phyloP scores from a whole-genome alignment of 1,140 invertebrate genomes.

The Drosophila nebulosa region DNA sequence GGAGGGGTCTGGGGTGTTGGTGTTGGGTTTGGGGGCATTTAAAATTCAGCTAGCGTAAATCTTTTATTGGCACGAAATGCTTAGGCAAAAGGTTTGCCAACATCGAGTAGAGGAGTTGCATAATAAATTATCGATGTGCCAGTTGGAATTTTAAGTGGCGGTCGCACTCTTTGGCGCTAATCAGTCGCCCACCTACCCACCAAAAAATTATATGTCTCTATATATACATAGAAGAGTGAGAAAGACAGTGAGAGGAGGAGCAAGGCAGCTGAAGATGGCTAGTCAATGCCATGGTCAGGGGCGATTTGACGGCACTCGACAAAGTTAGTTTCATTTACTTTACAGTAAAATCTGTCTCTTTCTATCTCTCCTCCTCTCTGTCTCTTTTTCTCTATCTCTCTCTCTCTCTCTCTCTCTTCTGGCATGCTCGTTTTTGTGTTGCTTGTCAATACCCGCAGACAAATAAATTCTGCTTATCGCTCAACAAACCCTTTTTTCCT shows the following conservation, averaged over 20 bases:
- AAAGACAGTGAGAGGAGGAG: too few species aligned
- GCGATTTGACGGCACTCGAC: neutral
- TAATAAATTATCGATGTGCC: constrained; percentile 75
- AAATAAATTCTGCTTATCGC: constrained; percentile 76
- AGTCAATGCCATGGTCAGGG: constrained; percentile 13
- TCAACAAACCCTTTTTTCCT: constrained; percentile 61
- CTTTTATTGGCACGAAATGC: constrained; percentile 75
- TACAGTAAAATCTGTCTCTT: neutral
- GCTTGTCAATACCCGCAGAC: constrained; percentile 76
- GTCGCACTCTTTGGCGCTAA: constrained; percentile 41
- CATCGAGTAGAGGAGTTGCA: constrained; percentile 58
- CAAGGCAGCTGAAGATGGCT: too few species aligned
- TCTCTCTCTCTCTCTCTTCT: too few species aligned
- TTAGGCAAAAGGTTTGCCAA: constrained; percentile 61
- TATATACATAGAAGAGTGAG: too few species aligned
- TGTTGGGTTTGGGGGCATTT: too few species aligned
- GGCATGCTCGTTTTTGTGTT: constrained; percentile 30
- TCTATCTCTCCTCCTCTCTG: too few species aligned
- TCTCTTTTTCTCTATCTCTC: too few species aligned
- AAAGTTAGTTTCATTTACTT: constrained; percentile 7
- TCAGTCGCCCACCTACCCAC: constrained; percentile 32
- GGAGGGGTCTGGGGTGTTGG: neutral
- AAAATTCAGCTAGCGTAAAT: constrained; percentile 71
- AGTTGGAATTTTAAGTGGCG: constrained; percentile 68
- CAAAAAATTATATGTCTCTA: neutral